Base-by-base conservation (phyloP, 2,797 vertebrate species). In the Scleropages formosus region DNA sequence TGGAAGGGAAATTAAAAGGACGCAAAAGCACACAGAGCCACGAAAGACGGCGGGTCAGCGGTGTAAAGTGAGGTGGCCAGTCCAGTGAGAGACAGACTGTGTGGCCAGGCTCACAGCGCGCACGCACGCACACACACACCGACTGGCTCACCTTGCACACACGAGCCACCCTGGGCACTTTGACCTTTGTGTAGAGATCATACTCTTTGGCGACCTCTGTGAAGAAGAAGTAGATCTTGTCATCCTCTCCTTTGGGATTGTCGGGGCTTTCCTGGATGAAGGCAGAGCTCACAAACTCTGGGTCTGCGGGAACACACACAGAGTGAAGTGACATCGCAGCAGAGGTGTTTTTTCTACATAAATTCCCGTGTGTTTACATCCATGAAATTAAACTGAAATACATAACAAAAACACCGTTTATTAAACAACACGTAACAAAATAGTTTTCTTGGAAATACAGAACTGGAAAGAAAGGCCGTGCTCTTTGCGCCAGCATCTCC, bases 141-240 rank as follows among this genome's bases (percentile, higher is more conserved):
- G n/a, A n/a, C n/a, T n/a, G 53, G 58, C 79, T 76, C 84, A 95
- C 95, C 94, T 95, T 94, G 80, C 95, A 96, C 80, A 96, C 94
- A 0, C 95, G 90, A 18, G 94, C 95, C 74, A 96, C 93, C 44
- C 94, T 87, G 4, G 95, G 91, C 16, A 96, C 93, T 84, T 91
- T 94, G 80, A 95, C 86, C 75, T 89, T 92, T 80, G 93, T 91
- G 60, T 92, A 94, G 8, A 93, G 88, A 75, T 95, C 92, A 22
- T 95, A 93, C 9, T 93, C 93, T 81, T 93, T 91, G 53, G 94
- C 93, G 22, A 90, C 92, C 82, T 96, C 95, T 1, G 92, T 96
- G 85, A 96, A 96, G 87, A 96, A 96, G 83, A 96, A 96, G 86
- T 94, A 96, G 83, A 96, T 91, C 80, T 93, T 94, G 71, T 82